Base-by-base conservation (phyloP, 92 coral and sea anemone genomes). In the Parazoanthus atlanticus region DNA sequence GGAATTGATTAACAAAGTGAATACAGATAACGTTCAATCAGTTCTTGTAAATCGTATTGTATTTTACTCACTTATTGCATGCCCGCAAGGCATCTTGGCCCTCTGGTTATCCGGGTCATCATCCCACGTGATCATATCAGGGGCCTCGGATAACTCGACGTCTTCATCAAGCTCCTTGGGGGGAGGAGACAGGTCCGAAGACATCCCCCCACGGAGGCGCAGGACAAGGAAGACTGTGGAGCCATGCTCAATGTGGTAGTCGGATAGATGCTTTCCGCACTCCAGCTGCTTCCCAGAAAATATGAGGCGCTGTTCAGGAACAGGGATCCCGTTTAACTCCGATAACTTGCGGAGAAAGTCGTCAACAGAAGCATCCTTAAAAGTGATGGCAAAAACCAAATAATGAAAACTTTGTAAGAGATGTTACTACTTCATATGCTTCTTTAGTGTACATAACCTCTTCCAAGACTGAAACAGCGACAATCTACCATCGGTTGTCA, bases 91-190 rank as follows among this genome's bases (percentile, higher is more conserved):
- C 98, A 95, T 95, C 85, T 95, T 95, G 82, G 98, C 96, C 69
- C 98, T 94, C 31, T 89, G 90, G 73, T 91, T 92, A 16, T 94
- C 94, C 0, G 98, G 95, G 26, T 95, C 96, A 80, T 95, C 96
- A 71, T 95, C 98, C 98, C 98, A 94, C 85, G 96, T 95, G 89
- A 95, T 95, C 98, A 95, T 95, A 86, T 95, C 98, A 43, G 98
- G 98, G 41, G 92, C 94, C 16, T 91, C 91, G 2, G 92, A 40
- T 34, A 95, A 85, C 75, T 94, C 98, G 15, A 95, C 94, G 38
- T 88, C 96, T 40, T 92, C 95, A 89, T 95, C 98, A 56, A 95
- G 88, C 70, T 76, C 92, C 86, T 95, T 95, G 52, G 61, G 82
- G 64, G 89, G 84, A 10, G 91, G 91, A 1, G 89, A 86, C 25